These are phyloP conservation scores for Noturus placidus DNA, from an alignment of 2,113 vertebrate species.

Conservation along the genomic window DNA sequence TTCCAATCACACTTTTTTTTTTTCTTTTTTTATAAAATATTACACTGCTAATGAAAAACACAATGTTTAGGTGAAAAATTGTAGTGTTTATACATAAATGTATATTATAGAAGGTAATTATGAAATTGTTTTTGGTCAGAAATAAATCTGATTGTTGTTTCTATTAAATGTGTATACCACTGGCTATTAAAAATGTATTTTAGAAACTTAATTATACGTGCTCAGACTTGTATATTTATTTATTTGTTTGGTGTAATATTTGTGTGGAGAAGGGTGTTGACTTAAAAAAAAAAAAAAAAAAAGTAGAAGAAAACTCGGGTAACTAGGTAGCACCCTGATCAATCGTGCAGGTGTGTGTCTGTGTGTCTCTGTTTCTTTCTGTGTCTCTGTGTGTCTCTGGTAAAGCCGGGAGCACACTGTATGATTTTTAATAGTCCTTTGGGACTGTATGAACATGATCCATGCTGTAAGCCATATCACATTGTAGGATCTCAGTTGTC, in stretches of 20 bases:
- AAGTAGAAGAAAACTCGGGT: neutral
- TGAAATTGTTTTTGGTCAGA: neutral
- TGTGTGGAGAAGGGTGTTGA: neutral
- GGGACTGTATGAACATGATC: no score
- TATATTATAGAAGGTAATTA: neutral
- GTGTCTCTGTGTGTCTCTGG: neutral
- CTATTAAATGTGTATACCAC: constrained; percentile 14
- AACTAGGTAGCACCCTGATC: neutral
- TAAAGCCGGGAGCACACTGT: no score
- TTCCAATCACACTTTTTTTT: neutral
- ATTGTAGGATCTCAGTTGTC: no score
- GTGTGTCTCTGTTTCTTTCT: neutral
- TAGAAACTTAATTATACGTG: neutral
- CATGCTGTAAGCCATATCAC: no score
- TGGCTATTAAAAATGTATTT: constrained; percentile 33
- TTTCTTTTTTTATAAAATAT: no score
- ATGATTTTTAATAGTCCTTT: no score
- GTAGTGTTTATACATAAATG: neutral
- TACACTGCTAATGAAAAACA: neutral
- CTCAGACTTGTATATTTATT: neutral
- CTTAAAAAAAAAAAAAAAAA: neutral
- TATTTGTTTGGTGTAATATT: neutral
- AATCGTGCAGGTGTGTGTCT: constrained; percentile 5
- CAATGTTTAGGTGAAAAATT: neutral
- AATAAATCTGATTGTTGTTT: neutral